phyloP scores from a whole-genome alignment of 2,113 vertebrate species.

The Cyprinodon variegatus region DNA sequence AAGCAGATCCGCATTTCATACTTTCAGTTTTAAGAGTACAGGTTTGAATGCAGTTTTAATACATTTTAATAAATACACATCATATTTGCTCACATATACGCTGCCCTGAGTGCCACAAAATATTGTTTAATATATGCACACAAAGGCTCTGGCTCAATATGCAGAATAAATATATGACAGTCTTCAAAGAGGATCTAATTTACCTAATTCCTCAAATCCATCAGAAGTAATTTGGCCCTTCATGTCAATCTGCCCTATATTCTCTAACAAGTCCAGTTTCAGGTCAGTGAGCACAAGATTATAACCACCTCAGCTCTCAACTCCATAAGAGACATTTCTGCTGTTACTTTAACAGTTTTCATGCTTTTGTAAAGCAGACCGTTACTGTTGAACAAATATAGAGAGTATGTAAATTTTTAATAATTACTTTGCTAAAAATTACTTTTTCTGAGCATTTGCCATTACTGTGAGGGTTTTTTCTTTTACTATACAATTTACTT shows the following conservation, averaged over 20 bases:
- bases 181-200: slow-evolving; percentile 43
- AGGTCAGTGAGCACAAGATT: slow-evolving; percentile 68
- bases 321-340: not conserved
- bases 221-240: slow-evolving; percentile 60
- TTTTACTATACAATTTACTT: too few relatives aligned
- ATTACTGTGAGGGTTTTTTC: too few relatives aligned
- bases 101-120: not conserved
- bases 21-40: not conserved
- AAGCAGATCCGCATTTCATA: slow-evolving; percentile 23
- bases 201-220: slow-evolving; percentile 56
- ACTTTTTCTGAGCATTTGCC: too few relatives aligned
- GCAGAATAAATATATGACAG: slow-evolving; percentile 29
- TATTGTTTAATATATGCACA: not conserved
- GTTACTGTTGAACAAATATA: not conserved
- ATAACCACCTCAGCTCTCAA: slow-evolving; percentile 14
- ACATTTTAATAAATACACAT: slow-evolving; percentile 3
- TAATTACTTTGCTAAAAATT: too few relatives aligned
- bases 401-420: too few relatives aligned
- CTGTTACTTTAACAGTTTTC: not conserved
- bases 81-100: not conserved
- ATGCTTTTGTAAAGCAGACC: too few relatives aligned
- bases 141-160: slow-evolving; percentile 27
- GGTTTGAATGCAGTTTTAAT: not conserved
- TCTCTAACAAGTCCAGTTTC: slow-evolving; percentile 56
- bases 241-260: slow-evolving; percentile 64